Conservation (phyloP, 2,888 invertebrate genomes). For the Xanthorhoe designata region DNA sequence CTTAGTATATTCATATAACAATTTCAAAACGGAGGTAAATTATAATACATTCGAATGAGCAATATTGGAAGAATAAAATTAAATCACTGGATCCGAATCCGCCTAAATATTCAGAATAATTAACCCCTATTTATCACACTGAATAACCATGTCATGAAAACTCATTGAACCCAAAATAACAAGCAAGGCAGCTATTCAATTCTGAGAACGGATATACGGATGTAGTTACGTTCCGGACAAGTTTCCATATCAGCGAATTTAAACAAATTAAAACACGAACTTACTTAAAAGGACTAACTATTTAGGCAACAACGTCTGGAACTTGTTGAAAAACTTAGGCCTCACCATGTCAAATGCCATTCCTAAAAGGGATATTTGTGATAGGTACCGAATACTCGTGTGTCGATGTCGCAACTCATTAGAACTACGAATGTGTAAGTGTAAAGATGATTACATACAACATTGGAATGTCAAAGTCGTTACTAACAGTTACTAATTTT, state of each 20-base stretch:
- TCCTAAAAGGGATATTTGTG: constrained; percentile 24
- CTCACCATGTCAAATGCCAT: constrained; percentile 24
- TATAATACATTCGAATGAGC: background rate
- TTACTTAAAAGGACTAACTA: constrained; percentile 25
- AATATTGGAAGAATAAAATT: no score
- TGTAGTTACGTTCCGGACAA: constrained; percentile 32
- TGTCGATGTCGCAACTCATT: constrained; percentile 20
- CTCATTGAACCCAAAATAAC: constrained; percentile 17
- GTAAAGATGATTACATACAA: constrained; percentile 18
- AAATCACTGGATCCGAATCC: background rate
- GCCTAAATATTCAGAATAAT: background rate
- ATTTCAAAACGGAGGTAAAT: background rate
- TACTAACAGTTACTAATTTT: constrained; percentile 8
- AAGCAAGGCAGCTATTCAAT: constrained; percentile 19
- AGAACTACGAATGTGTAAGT: constrained; percentile 18
- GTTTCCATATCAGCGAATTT: constrained; percentile 36
- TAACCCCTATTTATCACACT: constrained; percentile 1
- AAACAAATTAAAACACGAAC: constrained; percentile 21
- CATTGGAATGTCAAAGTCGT: constrained; percentile 14
- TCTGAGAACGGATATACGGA: constrained; percentile 41
- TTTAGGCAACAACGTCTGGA: constrained; percentile 35
- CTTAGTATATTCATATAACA: background rate
- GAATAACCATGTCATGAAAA: constrained; percentile 19
- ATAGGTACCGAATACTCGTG: constrained; percentile 10
- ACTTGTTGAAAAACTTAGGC: constrained; percentile 27